Percentiles rank a stretch among this genome's conserved stretches.
phyloP scores from a whole-genome alignment of 2,888 invertebrate species.

The Macrosiphum euphorbiae region DNA sequence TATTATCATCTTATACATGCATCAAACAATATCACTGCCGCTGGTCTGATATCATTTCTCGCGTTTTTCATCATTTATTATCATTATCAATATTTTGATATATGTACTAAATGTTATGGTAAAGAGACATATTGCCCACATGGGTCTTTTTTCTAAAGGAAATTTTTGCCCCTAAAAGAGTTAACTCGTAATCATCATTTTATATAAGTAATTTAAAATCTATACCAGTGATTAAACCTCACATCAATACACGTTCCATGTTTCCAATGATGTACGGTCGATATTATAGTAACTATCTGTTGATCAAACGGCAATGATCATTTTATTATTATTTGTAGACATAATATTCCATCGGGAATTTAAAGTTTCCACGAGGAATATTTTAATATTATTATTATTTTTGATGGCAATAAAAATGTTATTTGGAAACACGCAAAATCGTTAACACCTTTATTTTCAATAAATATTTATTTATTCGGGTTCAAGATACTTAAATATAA shows the following conservation, averaged over 20 bases:
- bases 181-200: neutral
- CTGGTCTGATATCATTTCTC: too few species aligned
- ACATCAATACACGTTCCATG: neutral
- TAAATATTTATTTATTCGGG: neutral
- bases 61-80: too few species aligned
- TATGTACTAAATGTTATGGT: too few species aligned
- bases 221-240: neutral
- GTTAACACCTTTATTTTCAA: neutral
- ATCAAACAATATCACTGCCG: too few species aligned
- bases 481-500: neutral
- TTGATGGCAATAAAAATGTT: neutral
- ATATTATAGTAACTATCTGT: too few species aligned
- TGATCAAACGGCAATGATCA: neutral
- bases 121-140: too few species aligned
- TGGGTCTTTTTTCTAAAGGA: too few species aligned
- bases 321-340: neutral
- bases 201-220: neutral
- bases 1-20: too few species aligned
- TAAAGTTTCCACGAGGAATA: neutral
- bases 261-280: neutral
- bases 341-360: neutral
- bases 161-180: too few species aligned
- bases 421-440: neutral
- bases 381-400: neutral
- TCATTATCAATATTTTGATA: too few species aligned